Conservation (phyloP, 2,113 vertebrate species). For the Craseonycteris thonglongyai region DNA sequence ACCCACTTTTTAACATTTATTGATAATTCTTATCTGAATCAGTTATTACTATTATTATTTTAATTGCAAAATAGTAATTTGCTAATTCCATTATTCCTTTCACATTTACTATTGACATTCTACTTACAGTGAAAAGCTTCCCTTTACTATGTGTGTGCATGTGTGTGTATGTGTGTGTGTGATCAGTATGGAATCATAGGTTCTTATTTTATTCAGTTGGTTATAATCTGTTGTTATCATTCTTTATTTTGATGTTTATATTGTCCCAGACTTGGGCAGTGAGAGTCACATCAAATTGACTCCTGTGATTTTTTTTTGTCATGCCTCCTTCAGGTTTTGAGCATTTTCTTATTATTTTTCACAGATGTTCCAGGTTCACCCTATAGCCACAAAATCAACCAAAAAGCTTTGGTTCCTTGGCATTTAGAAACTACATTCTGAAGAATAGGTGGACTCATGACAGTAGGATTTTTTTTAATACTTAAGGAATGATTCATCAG, state of each 20-base stretch:
- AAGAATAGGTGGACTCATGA: neutral
- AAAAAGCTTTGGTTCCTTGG: neutral
- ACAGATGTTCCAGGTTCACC: neutral
- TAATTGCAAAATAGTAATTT: neutral
- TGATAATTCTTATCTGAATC: neutral
- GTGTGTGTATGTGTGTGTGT: neutral
- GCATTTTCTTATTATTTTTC: neutral
- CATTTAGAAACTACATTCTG: neutral
- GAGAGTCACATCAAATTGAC: neutral
- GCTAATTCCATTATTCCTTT: neutral
- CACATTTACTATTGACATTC: neutral
- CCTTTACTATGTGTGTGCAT: neutral
- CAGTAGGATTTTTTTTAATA: neutral
- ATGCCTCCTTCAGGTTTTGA: neutral
- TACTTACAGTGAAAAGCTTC: neutral
- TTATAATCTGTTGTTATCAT: neutral
- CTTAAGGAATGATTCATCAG: slow-evolving; percentile 25
- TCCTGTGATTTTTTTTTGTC: neutral
- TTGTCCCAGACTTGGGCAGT: neutral
- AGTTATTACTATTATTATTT: neutral
- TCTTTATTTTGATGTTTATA: neutral
- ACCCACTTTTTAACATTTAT: neutral
- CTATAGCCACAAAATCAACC: neutral
- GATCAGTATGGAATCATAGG: neutral
- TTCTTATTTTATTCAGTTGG: neutral